phyloP scores from a whole-genome alignment of 1,140 invertebrate species.

The Nasonia longicornis region DNA sequence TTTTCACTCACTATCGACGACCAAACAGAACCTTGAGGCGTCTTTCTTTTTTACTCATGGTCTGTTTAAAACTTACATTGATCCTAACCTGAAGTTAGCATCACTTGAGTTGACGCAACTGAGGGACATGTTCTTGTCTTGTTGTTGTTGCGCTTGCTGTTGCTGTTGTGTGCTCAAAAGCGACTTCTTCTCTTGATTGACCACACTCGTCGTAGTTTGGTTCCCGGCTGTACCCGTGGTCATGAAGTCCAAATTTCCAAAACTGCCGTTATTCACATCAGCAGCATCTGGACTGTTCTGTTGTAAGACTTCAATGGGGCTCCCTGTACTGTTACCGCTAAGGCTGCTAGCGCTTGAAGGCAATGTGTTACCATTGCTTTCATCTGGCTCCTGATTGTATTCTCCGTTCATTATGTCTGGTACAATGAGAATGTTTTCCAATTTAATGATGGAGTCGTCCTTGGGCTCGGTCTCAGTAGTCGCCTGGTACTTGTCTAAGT shows the following conservation, averaged over 20 bases:
- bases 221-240: not conserved
- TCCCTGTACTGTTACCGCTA: constrained; percentile 13
- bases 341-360: constrained; percentile 33
- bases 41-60: not conserved
- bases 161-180: not conserved
- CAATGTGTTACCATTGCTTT: not conserved
- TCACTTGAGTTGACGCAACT: constrained; percentile 60
- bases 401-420: constrained; percentile 48
- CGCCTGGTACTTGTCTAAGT: constrained; percentile 47
- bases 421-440: constrained; percentile 58
- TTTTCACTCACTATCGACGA: constrained; percentile 27
- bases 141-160: constrained; percentile 25
- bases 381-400: not conserved
- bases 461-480: constrained; percentile 44
- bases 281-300: not conserved
- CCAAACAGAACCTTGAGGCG: constrained; percentile 24
- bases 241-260: constrained; percentile 27
- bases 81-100: constrained; percentile 63
- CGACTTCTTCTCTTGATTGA: not conserved
- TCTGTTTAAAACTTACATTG: constrained; percentile 59
- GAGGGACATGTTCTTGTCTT: constrained; percentile 58
- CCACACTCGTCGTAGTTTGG: not conserved
- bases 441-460: constrained; percentile 51
- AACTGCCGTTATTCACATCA: not conserved
- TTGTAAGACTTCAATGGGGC: not conserved